A percentile compares a stretch with the other conserved stretches of the same genome.
Evolutionary conservation across 2,888 invertebrate genomes (phyloP).

Genomic region (Tethea ocularis): DNA sequence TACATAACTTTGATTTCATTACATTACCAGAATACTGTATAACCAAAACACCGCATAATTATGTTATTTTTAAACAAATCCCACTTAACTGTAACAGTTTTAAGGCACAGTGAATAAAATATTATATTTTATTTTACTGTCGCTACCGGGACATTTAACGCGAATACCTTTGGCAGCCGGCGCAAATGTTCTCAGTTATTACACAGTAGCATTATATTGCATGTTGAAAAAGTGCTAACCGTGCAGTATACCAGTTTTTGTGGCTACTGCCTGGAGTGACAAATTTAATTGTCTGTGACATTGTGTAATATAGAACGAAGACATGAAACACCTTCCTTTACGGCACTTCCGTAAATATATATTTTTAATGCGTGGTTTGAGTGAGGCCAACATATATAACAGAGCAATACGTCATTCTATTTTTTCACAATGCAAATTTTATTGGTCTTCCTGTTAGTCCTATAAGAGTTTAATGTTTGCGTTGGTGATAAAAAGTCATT

Average conservation of each 20-base stretch:
- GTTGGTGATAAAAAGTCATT: background rate
- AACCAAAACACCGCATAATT: slow-evolving; percentile 4
- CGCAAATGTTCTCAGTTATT: slow-evolving; percentile 47
- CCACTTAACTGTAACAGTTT: slow-evolving; percentile 12
- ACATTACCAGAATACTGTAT: background rate
- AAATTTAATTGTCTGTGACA: background rate
- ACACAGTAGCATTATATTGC: slow-evolving; percentile 46
- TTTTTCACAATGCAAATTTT: background rate
- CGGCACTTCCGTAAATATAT: slow-evolving; percentile 9
- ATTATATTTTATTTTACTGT: slow-evolving; percentile 33
- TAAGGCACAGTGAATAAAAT: slow-evolving; percentile 11
- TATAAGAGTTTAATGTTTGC: background rate
- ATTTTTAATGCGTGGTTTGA: slow-evolving; percentile 8
- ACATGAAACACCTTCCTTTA: slow-evolving; percentile 11
- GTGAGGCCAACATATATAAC: slow-evolving; percentile 5
- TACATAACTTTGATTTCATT: background rate
- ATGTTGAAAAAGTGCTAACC: slow-evolving; percentile 31
- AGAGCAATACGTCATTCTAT: background rate
- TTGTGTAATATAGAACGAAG: slow-evolving; percentile 8
- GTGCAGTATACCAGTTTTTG: slow-evolving; percentile 36
- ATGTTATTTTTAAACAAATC: slow-evolving; percentile 13
- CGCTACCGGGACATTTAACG: slow-evolving; percentile 42
- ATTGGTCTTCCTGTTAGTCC: slow-evolving; percentile 3
- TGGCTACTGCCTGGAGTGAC: slow-evolving; percentile 22
- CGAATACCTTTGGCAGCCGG: slow-evolving; percentile 30